Percentiles rank a stretch among this genome's conserved stretches.
Conservation (phyloP, 1,140 invertebrate genomes). For the Lepidurus couesii region DNA sequence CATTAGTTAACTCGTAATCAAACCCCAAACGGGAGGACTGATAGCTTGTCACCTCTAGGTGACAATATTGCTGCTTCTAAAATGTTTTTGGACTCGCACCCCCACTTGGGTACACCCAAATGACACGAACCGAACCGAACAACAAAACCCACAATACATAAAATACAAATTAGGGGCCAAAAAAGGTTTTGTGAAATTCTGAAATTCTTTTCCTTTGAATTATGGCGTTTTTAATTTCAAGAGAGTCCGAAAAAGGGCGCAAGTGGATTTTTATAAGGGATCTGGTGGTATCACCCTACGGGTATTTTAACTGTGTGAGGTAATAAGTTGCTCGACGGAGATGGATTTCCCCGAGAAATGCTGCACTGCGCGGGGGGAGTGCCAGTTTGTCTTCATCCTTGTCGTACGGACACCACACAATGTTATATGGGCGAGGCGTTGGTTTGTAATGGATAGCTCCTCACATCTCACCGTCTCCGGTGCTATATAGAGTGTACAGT, state of each 20-base stretch:
- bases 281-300: not conserved
- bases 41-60: not conserved
- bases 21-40: not conserved
- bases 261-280: not conserved
- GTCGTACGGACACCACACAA: conserved; percentile 1
- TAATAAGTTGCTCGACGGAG: conserved; percentile 13
- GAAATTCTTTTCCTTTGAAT: not conserved
- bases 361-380: conserved; percentile 16
- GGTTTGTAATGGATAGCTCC: conserved; percentile 18
- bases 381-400: conserved; percentile 21
- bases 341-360: not conserved
- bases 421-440: conserved; percentile 13
- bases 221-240: not conserved
- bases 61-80: not conserved
- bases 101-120: not conserved
- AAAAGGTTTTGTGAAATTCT: not conserved
- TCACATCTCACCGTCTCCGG: conserved; percentile 20
- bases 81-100: not conserved
- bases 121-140: not conserved
- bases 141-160: not conserved
- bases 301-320: not conserved
- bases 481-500: conserved; percentile 22
- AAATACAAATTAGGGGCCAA: not conserved
- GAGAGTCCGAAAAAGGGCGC: not conserved
- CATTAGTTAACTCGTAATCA: conserved; percentile 12